phyloP scores from a whole-genome alignment of 2,888 invertebrate genomes.

The Brachycybe producta region DNA sequence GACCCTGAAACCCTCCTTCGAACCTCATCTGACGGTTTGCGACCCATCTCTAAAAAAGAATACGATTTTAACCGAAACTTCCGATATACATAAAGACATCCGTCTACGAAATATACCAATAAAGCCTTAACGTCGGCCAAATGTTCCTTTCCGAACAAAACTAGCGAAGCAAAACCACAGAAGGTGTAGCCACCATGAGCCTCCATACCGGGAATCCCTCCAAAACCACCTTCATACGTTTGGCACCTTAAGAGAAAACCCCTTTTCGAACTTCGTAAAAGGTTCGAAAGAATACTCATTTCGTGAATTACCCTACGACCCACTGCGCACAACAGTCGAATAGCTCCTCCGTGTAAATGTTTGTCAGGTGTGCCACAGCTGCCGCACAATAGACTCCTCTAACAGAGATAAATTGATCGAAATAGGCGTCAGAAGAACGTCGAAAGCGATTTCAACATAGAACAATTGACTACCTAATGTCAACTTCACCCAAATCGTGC shows the following conservation, averaged over 20 bases:
- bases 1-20: conserved; percentile 92
- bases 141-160: conserved; percentile 60
- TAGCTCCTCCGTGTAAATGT: conserved; percentile 58
- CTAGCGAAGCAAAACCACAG: conserved; percentile 84
- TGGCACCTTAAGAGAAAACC: conserved; percentile 54
- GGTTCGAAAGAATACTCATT: conserved; percentile 1
- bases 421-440: conserved; percentile 1
- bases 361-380: conserved; percentile 73
- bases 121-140: conserved; percentile 62
- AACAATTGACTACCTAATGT: conserved; percentile 44
- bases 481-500: conserved; percentile 83
- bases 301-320: conserved; percentile 51
- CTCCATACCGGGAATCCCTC: conserved; percentile 84
- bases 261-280: no score
- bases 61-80: background rate
- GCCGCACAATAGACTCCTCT: conserved; percentile 95
- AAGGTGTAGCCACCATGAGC: conserved; percentile 99
- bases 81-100: no score
- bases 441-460: background rate
- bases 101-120: conserved; percentile 31
- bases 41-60: conserved; percentile 53
- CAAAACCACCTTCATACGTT: conserved; percentile 98
- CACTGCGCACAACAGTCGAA: conserved; percentile 81
- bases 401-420: conserved; percentile 12
- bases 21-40: conserved; percentile 79